Evolutionary conservation across 92 coral and sea anemone species (phyloP).

Genomic region (Actinernus sp.): DNA sequence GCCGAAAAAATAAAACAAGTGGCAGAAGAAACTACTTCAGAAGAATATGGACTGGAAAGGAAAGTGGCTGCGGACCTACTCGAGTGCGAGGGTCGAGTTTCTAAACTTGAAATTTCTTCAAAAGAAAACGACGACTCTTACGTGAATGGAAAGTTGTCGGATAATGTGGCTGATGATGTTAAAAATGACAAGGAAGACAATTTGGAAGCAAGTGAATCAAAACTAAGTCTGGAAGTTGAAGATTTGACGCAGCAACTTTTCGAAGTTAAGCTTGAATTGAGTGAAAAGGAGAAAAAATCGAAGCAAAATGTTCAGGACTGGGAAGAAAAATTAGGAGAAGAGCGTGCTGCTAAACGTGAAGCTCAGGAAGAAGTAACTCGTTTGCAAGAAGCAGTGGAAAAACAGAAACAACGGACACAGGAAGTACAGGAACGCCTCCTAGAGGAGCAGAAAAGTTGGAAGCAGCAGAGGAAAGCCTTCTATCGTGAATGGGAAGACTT

Average conservation of each 20-base stretch:
- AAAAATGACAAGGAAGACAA: no score
- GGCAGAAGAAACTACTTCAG: no score
- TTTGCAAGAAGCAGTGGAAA: conserved; percentile 38
- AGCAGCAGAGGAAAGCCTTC: conserved; percentile 74
- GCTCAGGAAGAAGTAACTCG: conserved; percentile 46
- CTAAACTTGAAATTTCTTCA: no score
- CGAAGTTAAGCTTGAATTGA: conserved; percentile 11
- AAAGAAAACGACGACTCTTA: no score
- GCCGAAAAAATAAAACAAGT: background rate
- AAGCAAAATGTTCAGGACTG: conserved; percentile 11
- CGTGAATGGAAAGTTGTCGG: conserved; percentile 10
- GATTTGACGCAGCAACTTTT: conserved; percentile 13
- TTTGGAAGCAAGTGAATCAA: conserved; percentile 2
- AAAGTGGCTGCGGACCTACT: background rate
- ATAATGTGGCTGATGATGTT: conserved; percentile 1
- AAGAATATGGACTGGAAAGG: no score
- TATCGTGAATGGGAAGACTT: conserved; percentile 83
- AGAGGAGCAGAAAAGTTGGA: conserved; percentile 65
- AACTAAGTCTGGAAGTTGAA: conserved; percentile 6
- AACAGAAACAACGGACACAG: conserved; percentile 18
- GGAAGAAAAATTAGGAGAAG: conserved; percentile 38
- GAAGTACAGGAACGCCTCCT: conserved; percentile 47
- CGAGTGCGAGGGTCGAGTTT: no score
- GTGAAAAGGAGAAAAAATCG: conserved; percentile 16
- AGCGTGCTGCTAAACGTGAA: conserved; percentile 15